A percentile compares a stretch with the other conserved stretches of the same genome.
Conservation (phyloP, 1,140 invertebrate genomes). For the Penaeus indicus region DNA sequence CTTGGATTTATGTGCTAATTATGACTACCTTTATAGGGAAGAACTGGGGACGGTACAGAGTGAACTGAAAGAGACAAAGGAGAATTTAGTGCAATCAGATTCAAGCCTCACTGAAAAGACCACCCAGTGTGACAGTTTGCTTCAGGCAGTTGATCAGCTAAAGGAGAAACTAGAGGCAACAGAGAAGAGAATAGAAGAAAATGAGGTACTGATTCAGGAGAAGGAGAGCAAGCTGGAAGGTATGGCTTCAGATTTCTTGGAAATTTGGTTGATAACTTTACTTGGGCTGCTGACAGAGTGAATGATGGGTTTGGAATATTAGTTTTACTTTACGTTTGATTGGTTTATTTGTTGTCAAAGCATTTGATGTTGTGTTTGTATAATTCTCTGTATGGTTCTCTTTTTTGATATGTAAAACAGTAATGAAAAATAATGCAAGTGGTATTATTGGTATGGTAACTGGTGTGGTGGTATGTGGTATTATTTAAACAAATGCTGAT, state of each 20-base stretch:
- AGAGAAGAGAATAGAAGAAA: slow-evolving; percentile 1
- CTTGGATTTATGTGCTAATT: not conserved
- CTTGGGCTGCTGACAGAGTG: not conserved
- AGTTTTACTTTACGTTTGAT: not conserved
- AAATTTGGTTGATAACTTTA: not conserved
- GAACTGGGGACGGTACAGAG: slow-evolving; percentile 9
- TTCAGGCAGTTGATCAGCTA: slow-evolving; percentile 24
- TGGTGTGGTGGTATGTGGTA: too few relatives aligned
- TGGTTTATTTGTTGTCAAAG: not conserved
- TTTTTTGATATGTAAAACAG: not conserved
- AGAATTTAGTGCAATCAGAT: not conserved
- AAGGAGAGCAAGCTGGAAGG: not conserved
- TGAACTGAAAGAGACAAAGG: slow-evolving; percentile 10
- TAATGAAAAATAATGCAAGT: not conserved
- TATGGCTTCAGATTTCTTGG: not conserved
- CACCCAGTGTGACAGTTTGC: slow-evolving; percentile 17
- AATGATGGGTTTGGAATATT: not conserved
- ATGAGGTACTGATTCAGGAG: not conserved
- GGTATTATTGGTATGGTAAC: too few relatives aligned
- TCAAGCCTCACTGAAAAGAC: slow-evolving; percentile 37
- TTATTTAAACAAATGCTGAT: too few relatives aligned
- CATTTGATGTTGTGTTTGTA: not conserved
- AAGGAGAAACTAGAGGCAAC: slow-evolving; percentile 31
- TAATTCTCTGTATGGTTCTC: not conserved
- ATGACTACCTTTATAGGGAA: slow-evolving; percentile 10